phyloP scores from a whole-genome alignment of 2,797 vertebrate species.

The Clarias fuscus region DNA sequence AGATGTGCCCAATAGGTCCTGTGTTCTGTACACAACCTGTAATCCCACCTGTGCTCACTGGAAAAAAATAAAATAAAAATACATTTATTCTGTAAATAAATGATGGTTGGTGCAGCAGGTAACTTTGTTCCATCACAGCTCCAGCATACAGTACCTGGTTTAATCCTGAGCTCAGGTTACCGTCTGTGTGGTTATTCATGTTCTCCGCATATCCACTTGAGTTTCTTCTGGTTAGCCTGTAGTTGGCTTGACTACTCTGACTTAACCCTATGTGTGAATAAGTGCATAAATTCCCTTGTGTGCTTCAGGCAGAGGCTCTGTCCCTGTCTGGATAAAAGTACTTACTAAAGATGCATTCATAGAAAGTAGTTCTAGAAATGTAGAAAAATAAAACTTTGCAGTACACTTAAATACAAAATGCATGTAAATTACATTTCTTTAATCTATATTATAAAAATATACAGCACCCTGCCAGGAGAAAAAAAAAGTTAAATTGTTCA shows the following conservation, averaged over 20 bases:
- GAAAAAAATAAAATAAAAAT: too few relatives aligned
- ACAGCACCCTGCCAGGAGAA: too few relatives aligned
- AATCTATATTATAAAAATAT: too few relatives aligned
- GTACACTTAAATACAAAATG: background rate
- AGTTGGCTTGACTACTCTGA: background rate
- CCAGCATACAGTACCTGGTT: too few relatives aligned
- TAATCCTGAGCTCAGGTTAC: background rate
- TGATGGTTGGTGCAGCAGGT: background rate
- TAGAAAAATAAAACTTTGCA: background rate
- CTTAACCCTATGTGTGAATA: background rate
- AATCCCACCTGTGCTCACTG: too few relatives aligned
- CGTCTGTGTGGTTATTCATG: background rate
- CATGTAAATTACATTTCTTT: background rate
- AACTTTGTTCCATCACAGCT: background rate
- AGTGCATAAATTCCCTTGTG: background rate
- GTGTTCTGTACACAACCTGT: too few relatives aligned
- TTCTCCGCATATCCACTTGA: background rate
- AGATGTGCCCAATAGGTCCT: too few relatives aligned
- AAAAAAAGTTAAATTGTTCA: too few relatives aligned
- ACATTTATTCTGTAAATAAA: background rate
- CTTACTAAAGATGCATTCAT: background rate
- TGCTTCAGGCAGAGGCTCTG: background rate
- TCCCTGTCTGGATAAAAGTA: background rate
- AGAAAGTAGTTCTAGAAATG: conserved; percentile 13
- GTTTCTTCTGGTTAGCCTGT: background rate